A percentile compares a stretch with the other conserved stretches of the same genome.
Conservation (phyloP, 1,140 invertebrate species). For the Conus betulinus region DNA sequence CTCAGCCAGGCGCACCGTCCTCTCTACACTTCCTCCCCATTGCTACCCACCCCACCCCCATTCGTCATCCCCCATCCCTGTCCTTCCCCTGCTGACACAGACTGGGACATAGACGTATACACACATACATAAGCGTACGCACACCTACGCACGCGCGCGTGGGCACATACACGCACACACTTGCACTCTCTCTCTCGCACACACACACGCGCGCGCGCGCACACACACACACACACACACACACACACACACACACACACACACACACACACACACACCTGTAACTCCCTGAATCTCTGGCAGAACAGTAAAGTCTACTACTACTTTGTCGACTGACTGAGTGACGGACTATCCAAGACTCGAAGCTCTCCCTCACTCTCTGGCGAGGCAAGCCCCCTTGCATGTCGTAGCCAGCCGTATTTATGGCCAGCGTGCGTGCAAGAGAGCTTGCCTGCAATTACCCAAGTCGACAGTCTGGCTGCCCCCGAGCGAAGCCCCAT, state of each 20-base stretch:
- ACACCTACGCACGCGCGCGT: background rate
- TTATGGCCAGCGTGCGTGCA: background rate
- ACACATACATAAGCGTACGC: constrained; percentile 12
- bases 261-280: background rate
- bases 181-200: constrained; percentile 26
- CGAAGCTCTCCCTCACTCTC: too few relatives aligned
- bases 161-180: constrained; percentile 21
- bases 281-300: too few relatives aligned
- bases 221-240: background rate
- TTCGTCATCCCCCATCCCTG: too few relatives aligned
- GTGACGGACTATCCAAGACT: too few relatives aligned
- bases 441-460: constrained; percentile 2
- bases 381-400: too few relatives aligned
- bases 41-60: too few relatives aligned
- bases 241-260: constrained; percentile 27
- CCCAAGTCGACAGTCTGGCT: background rate
- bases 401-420: background rate
- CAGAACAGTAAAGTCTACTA: too few relatives aligned
- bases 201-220: constrained; percentile 32
- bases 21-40: too few relatives aligned
- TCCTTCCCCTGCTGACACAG: too few relatives aligned
- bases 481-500: background rate
- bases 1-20: too few relatives aligned
- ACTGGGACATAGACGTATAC: background rate
- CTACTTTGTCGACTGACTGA: too few relatives aligned